Evolutionary conservation across 2,888 invertebrate species (phyloP).

Genomic region (Nymphalis c-album): DNA sequence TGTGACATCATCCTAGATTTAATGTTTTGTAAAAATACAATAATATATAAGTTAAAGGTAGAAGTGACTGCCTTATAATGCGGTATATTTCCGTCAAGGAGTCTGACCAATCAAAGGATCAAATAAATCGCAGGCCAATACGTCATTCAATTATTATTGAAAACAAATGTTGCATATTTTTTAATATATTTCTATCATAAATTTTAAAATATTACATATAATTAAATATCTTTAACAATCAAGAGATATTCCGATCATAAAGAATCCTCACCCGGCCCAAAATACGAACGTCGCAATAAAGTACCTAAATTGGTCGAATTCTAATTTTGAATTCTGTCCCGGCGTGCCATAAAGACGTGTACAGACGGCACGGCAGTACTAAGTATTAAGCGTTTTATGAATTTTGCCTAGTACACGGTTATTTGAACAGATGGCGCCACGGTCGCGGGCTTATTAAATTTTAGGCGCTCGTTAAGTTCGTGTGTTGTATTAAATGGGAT

Average conservation of each 20-base stretch:
- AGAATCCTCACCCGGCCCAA: conserved; percentile 22
- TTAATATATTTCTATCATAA: neutral
- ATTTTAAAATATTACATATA: neutral
- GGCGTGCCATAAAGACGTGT: conserved; percentile 47
- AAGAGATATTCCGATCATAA: conserved; percentile 14
- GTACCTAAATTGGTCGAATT: conserved; percentile 45
- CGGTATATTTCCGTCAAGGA: too few relatives aligned
- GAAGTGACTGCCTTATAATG: too few relatives aligned
- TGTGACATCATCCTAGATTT: too few relatives aligned
- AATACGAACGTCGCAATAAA: conserved; percentile 23
- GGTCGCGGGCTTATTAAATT: conserved; percentile 46
- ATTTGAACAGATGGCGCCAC: conserved; percentile 44
- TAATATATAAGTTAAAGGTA: too few relatives aligned
- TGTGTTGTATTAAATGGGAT: conserved; percentile 39
- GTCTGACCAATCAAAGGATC: too few relatives aligned
- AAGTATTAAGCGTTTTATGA: conserved; percentile 50
- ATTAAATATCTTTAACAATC: neutral
- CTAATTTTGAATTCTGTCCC: conserved; percentile 50
- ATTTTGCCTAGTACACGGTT: conserved; percentile 45
- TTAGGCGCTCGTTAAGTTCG: conserved; percentile 42
- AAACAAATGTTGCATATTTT: neutral
- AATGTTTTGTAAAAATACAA: too few relatives aligned
- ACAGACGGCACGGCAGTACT: conserved; percentile 42
- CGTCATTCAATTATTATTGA: too few relatives aligned
- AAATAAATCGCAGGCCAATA: too few relatives aligned